These are phyloP conservation scores for Tenebrosternarchus preto DNA, from an alignment of 2,113 vertebrate species.

Conservation along the genomic window DNA sequence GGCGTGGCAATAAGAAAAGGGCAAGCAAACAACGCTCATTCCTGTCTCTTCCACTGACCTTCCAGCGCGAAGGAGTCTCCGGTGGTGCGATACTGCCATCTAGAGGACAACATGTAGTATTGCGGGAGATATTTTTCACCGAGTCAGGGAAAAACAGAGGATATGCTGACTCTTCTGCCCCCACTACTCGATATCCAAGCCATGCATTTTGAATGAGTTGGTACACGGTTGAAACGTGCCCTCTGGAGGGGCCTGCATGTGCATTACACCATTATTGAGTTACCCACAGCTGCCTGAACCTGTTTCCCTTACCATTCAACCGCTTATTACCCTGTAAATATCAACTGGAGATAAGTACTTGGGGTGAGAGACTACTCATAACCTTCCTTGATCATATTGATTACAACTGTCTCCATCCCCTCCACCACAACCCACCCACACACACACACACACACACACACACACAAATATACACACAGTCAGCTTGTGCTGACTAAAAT, in stretches of 20 bases:
- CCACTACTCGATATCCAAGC: conserved; percentile 18
- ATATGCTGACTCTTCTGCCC: conserved; percentile 34
- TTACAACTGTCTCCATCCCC: neutral
- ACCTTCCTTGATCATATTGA: neutral
- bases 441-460: too few species aligned
- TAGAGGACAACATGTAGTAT: conserved; percentile 13
- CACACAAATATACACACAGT: too few species aligned
- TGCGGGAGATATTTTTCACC: neutral
- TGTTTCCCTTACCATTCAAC: conserved; percentile 12
- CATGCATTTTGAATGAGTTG: conserved; percentile 44
- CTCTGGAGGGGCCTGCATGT: neutral
- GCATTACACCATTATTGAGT: conserved; percentile 12
- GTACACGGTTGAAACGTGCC: conserved; percentile 24
- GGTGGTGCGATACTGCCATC: conserved; percentile 46
- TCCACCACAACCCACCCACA: too few species aligned
- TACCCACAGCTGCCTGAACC: neutral
- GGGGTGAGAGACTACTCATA: neutral
- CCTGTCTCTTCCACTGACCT: conserved; percentile 53
- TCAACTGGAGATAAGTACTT: neutral
- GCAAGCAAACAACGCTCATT: conserved; percentile 43
- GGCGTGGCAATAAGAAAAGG: conserved; percentile 47
- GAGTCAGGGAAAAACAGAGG: conserved; percentile 12
- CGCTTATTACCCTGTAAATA: neutral
- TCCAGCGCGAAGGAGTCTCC: neutral
- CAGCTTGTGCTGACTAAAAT: conserved; percentile 14